A percentile compares a stretch with the other conserved stretches of the same genome.
These are phyloP conservation scores for Noctua pronuba DNA, from an alignment of 2,888 invertebrate species.

Conservation along the genomic window DNA sequence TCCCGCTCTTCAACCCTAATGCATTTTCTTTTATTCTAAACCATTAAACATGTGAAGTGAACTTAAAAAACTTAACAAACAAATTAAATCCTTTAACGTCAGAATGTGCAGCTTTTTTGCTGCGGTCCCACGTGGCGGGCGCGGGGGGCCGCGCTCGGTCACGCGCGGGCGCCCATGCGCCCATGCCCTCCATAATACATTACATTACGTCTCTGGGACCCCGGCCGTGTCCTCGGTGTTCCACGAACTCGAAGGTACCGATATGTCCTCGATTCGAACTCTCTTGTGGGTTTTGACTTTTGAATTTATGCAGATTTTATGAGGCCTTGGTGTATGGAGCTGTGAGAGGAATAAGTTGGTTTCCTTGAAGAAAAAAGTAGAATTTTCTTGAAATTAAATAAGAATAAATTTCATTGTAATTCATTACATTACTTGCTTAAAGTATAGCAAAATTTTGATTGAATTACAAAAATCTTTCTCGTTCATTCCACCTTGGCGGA, in stretches of 20 bases:
- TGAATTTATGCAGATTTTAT: conserved; percentile 43
- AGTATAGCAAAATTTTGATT: background rate
- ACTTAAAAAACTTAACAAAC: too few species aligned
- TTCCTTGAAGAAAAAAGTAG: background rate
- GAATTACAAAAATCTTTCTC: background rate
- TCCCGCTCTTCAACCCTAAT: background rate
- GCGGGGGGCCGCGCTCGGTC: conserved; percentile 38
- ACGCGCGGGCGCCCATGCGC: conserved; percentile 58
- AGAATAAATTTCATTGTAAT: background rate
- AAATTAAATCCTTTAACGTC: conserved; percentile 16
- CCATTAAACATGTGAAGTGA: background rate
- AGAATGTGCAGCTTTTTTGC: conserved; percentile 31
- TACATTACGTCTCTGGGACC: conserved; percentile 38
- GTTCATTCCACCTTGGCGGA: too few species aligned
- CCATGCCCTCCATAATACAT: conserved; percentile 63
- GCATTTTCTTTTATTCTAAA: background rate
- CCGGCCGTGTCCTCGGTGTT: conserved; percentile 39
- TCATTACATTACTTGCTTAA: background rate
- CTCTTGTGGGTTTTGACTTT: conserved; percentile 28
- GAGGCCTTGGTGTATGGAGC: background rate
- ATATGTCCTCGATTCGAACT: conserved; percentile 56
- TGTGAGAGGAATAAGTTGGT: background rate
- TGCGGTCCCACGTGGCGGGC: conserved; percentile 10
- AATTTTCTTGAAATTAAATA: background rate
- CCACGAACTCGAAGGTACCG: conserved; percentile 57